Evolutionary conservation across 2,888 invertebrate genomes (phyloP), one percentile per base, ranked within the genome.

Genomic region (Tethea ocularis): DNA sequence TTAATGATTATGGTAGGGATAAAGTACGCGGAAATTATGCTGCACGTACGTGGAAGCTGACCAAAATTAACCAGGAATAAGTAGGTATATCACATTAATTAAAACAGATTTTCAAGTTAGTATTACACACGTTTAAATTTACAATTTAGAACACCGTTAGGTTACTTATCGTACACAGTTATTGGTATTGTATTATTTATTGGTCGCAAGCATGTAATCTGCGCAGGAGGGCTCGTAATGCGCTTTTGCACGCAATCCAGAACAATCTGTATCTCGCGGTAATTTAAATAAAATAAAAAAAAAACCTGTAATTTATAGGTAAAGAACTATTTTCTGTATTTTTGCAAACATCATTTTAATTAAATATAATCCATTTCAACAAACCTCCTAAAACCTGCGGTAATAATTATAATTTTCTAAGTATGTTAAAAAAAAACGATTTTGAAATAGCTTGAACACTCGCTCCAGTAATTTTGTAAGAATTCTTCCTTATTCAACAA

Each of bases 141-240:
- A 17, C 17, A 20, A 20, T 46, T n/a, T 20, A 17, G 17, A 46
- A 20, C 20, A 8, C 41, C 41, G 41, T 46, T 46, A 46, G n/a
- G n/a, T n/a, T 17, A 20, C n/a, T 46, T 46, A 46, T 46, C 17
- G 10, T 46, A 20, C 41, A 46, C 17, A 8, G 17, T 46, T 46
- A 20, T 46, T 46, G 17, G 10, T 41, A 41, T 46, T 46, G 10
- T 41, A 41, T 46, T 46, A 46, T 46, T 46, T 46, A 46, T 46
- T 46, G 41, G 6, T n/a, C 38, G 38, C 13, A 13, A 3, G 33
- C 33, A 13, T 38, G n/a, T 38, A n/a, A 38, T 5, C 41, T 46
- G 41, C 17, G 41, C 41, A 17, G 41, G 41, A 46, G 41, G 41
- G 41, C 41, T 17, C 10, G 17, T 46, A 8, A 46, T 46, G 41